Conservation (phyloP, 2,113 vertebrate species). For the Mustela nigripes region DNA sequence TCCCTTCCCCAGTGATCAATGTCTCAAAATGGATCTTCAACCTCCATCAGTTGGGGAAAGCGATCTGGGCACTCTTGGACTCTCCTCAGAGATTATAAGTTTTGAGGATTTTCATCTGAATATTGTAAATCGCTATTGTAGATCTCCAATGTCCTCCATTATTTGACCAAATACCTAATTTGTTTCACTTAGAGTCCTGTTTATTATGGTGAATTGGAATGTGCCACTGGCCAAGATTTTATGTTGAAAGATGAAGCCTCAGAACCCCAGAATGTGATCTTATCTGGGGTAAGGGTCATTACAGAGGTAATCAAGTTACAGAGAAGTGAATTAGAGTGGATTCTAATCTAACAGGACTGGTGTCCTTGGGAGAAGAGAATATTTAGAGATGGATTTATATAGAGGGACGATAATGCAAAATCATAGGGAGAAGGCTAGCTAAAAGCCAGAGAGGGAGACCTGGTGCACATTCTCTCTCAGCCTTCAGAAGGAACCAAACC, state of each 20-base stretch:
- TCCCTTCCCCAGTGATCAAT: not conserved
- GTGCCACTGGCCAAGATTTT: too few relatives aligned
- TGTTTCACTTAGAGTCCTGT: not conserved
- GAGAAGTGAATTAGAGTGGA: not conserved
- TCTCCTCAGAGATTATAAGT: accelerated
- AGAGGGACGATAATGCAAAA: not conserved
- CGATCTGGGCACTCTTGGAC: accelerated
- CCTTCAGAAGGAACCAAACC: not conserved
- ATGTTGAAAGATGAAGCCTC: not conserved
- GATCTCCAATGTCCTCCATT: not conserved
- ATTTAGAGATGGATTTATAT: not conserved
- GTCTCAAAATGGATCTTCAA: not conserved
- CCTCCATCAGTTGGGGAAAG: not conserved
- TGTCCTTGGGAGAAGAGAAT: not conserved
- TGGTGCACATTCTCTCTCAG: not conserved
- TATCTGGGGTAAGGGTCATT: not conserved
- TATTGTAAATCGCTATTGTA: not conserved
- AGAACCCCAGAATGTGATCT: not conserved
- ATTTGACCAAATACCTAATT: not conserved
- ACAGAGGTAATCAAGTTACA: not conserved
- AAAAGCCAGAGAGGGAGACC: not conserved
- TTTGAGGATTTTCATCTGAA: not conserved
- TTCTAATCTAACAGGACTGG: not conserved
- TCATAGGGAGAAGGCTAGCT: not conserved
- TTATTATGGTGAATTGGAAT: not conserved